A percentile compares a stretch with the other conserved stretches of the same genome.
Conservation (phyloP, 1,140 invertebrate species). For the Choristoneura fumiferana region DNA sequence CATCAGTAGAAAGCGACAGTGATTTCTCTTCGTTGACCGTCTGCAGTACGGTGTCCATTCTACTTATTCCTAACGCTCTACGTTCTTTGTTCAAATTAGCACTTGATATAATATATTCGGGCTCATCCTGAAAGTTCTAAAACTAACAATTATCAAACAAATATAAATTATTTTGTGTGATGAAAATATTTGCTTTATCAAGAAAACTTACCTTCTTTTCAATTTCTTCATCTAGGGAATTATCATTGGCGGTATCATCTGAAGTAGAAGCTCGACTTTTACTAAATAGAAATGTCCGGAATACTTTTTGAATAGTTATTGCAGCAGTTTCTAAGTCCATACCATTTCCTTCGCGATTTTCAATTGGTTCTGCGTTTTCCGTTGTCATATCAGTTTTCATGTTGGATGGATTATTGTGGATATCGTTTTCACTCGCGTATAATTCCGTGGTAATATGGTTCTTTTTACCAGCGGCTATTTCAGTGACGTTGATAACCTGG, state of each 20-base stretch:
- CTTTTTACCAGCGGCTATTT: not conserved
- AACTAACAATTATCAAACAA: not conserved
- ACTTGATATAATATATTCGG: conserved; percentile 26
- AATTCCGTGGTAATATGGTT: not conserved
- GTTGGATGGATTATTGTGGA: not conserved
- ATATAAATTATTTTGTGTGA: not conserved
- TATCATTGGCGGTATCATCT: conserved; percentile 53
- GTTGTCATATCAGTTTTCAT: not conserved
- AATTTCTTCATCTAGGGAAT: conserved; percentile 46
- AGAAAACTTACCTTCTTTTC: conserved; percentile 43
- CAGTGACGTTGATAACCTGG: not conserved
- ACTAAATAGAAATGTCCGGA: conserved; percentile 60
- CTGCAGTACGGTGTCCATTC: conserved; percentile 71
- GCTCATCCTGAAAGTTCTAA: conserved; percentile 42
- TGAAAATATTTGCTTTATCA: not conserved
- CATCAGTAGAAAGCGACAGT: conserved; percentile 68
- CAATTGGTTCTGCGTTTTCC: not conserved
- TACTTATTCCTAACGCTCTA: conserved; percentile 49
- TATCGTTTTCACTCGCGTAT: not conserved
- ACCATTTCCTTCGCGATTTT: conserved; percentile 22
- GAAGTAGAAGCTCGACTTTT: conserved; percentile 63
- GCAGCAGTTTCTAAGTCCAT: conserved; percentile 72
- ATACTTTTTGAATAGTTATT: conserved; percentile 72
- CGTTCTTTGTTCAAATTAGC: conserved; percentile 47
- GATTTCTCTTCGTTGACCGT: conserved; percentile 74